Conservation (phyloP, 2,888 invertebrate species). For the Troides helena region DNA sequence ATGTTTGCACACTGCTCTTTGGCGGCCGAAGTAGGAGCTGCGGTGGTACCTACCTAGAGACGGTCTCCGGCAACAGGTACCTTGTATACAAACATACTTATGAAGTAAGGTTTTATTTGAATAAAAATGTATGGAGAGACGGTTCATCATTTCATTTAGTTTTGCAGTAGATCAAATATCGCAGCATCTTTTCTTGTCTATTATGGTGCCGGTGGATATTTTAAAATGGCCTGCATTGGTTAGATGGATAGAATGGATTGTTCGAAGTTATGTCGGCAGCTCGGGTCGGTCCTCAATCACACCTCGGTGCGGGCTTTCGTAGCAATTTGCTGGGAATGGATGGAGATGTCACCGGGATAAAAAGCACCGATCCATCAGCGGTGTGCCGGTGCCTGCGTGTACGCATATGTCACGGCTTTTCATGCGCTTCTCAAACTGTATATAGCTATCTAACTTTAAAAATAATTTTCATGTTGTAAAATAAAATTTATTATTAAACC, state of each 20-base stretch:
- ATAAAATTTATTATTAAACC: no score
- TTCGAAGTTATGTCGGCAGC: conserved; percentile 64
- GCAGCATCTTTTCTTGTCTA: neutral
- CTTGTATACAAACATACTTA: no score
- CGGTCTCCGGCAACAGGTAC: no score
- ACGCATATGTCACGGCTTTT: conserved; percentile 53
- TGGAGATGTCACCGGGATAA: conserved; percentile 76
- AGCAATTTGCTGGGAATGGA: conserved; percentile 75
- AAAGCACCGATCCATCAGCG: conserved; percentile 75
- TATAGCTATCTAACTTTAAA: neutral
- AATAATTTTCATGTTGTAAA: conserved; percentile 3
- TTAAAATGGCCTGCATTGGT: conserved; percentile 39
- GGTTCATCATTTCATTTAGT: no score
- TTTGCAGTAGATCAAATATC: no score
- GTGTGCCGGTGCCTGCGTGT: conserved; percentile 46
- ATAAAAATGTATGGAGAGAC: no score
- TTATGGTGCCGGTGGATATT: conserved; percentile 26
- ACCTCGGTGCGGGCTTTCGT: conserved; percentile 50
- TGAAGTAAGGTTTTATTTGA: no score
- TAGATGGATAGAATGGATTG: conserved; percentile 72
- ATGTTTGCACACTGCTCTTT: no score
- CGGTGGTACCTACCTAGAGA: no score
- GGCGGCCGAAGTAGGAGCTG: no score
- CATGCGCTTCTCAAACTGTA: conserved; percentile 37
- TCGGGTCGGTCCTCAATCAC: conserved; percentile 64